A percentile compares a stretch with the other conserved stretches of the same genome.
These are phyloP conservation scores for Drosophila sordidapex DNA, from an alignment of 2,888 invertebrate species.

Conservation along the genomic window DNA sequence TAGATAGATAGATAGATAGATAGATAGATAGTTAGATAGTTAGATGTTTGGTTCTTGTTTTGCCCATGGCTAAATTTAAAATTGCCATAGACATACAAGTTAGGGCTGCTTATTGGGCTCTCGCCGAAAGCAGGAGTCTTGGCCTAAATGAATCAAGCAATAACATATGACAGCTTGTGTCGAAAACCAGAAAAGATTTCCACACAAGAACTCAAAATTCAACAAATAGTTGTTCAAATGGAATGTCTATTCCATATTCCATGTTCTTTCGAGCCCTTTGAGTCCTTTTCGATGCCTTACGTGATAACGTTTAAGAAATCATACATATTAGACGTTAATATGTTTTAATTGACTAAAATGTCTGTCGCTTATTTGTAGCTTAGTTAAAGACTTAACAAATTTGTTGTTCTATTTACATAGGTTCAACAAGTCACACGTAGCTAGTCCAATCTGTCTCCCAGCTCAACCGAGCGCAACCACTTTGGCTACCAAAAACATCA, in stretches of 20 bases:
- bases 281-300: not conserved
- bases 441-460: slow-evolving; percentile 29
- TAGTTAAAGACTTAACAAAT: slow-evolving; percentile 11
- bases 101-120: slow-evolving; percentile 9
- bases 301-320: not conserved
- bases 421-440: slow-evolving; percentile 17
- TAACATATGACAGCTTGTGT: not conserved
- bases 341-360: not conserved
- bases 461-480: slow-evolving; percentile 28
- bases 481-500: slow-evolving; percentile 12
- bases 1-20: slow-evolving; percentile 17
- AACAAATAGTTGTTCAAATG: not conserved
- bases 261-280: not conserved
- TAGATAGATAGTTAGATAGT: not conserved
- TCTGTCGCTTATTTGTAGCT: not conserved
- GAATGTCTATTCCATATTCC: not conserved
- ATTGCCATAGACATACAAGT: slow-evolving; percentile 39
- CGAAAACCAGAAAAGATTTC: not conserved
- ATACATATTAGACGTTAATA: not conserved
- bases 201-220: not conserved
- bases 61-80: slow-evolving; percentile 37
- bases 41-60: slow-evolving; percentile 19
- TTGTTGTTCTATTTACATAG: slow-evolving; percentile 13
- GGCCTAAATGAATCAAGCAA: not conserved
- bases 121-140: not conserved